phyloP scores from a whole-genome alignment of 2,113 vertebrate genomes.

The Toxotes chatareus region DNA sequence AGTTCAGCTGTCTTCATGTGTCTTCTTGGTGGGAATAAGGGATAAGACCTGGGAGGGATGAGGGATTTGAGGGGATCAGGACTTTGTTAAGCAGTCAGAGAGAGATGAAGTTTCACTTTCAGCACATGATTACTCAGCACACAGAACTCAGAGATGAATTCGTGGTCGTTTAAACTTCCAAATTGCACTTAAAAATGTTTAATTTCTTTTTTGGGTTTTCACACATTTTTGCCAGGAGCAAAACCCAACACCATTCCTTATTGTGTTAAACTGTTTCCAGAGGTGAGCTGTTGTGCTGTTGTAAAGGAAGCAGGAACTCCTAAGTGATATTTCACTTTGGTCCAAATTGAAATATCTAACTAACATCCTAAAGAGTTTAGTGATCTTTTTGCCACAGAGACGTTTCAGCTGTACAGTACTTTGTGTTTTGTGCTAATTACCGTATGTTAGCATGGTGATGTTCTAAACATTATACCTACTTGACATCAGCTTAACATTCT shows the following conservation, averaged over 20 bases:
- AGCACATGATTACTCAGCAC: slow-evolving; percentile 5
- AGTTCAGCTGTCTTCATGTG: slow-evolving; percentile 14
- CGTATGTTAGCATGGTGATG: no score
- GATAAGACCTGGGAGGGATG: background rate
- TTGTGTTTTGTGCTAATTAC: no score
- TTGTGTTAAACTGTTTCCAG: background rate
- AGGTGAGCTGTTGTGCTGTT: background rate
- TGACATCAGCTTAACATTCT: background rate
- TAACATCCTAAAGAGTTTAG: background rate
- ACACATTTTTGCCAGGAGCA: background rate
- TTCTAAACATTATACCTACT: no score
- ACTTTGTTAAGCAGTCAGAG: slow-evolving; percentile 3
- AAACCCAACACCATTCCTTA: background rate
- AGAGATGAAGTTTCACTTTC: background rate
- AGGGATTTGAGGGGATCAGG: slow-evolving; percentile 23
- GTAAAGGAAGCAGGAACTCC: background rate
- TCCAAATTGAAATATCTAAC: no score
- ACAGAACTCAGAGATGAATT: slow-evolving; percentile 1
- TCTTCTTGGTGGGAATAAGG: background rate
- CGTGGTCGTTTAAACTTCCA: background rate
- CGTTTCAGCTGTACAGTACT: no score
- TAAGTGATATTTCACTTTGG: background rate
- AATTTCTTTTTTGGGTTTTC: background rate
- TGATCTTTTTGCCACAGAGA: no score
- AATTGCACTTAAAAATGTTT: background rate